phyloP scores from a whole-genome alignment of 2,888 invertebrate genomes.

The Encarsia formosa region DNA sequence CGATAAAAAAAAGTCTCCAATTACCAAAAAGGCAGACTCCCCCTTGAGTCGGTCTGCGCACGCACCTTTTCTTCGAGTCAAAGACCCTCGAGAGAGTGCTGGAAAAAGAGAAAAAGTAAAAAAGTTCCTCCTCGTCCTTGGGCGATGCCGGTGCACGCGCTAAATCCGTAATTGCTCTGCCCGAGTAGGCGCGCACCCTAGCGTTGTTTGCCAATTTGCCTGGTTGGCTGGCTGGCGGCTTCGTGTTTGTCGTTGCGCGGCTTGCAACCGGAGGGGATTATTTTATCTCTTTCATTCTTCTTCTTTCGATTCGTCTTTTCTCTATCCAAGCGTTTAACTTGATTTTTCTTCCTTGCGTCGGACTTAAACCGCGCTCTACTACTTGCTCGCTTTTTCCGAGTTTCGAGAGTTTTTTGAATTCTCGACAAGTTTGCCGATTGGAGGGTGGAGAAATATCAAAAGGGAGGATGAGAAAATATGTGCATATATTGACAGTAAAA shows the following conservation, averaged over 20 bases:
- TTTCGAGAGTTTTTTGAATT: no score
- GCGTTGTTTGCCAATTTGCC: constrained; percentile 46
- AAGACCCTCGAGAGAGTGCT: no score
- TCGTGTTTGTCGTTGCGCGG: constrained; percentile 14
- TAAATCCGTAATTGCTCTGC: constrained; percentile 49
- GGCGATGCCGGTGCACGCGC: not conserved
- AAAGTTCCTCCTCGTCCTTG: no score
- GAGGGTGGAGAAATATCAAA: no score
- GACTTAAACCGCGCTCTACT: not conserved
- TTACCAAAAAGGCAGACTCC: no score
- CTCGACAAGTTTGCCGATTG: no score
- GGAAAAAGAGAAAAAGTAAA: no score
- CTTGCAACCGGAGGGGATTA: not conserved
- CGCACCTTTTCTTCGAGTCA: no score
- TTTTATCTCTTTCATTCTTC: not conserved
- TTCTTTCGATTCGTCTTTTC: not conserved
- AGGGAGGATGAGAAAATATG: constrained; percentile 12
- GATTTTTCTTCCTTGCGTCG: not conserved
- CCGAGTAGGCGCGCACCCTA: constrained; percentile 42
- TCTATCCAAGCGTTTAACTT: no score
- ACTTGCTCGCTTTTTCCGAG: not conserved
- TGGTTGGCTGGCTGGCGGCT: constrained; percentile 34
- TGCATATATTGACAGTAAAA: constrained; percentile 13
- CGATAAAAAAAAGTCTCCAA: no score
- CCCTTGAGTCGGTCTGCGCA: no score